Conservation (phyloP, 2,888 invertebrate genomes). For the Idaea dimidiata region DNA sequence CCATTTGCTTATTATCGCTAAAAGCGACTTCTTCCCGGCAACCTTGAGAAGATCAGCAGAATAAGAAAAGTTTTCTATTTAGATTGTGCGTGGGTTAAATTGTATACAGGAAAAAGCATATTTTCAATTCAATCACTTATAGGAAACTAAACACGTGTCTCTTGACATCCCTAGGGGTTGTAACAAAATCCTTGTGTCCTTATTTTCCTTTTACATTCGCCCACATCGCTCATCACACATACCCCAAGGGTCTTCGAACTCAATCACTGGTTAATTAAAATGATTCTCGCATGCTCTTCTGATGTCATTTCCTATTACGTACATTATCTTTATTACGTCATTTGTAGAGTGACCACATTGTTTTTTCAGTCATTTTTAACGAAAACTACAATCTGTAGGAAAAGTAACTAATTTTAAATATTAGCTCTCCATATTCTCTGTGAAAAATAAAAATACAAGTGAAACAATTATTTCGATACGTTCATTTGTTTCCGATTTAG, state of each 20-base stretch:
- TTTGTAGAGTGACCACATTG: slow-evolving; percentile 19
- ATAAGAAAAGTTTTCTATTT: no score
- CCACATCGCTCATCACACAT: not conserved
- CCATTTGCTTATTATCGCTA: no score
- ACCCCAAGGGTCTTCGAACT: slow-evolving; percentile 36
- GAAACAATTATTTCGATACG: no score
- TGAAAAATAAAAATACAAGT: no score
- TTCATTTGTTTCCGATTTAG: no score
- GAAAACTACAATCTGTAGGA: not conserved
- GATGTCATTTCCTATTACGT: slow-evolving; percentile 46
- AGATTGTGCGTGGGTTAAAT: no score
- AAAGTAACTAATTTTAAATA: no score
- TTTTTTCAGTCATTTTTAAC: not conserved
- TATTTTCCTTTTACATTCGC: not conserved
- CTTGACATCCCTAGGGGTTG: not conserved
- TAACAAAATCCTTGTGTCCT: not conserved
- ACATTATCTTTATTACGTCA: slow-evolving; percentile 49
- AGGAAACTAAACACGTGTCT: not conserved
- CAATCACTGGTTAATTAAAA: slow-evolving; percentile 39
- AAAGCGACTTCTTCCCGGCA: no score
- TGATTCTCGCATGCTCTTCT: slow-evolving; percentile 28
- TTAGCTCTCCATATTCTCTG: no score
- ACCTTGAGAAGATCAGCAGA: no score
- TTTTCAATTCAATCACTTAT: not conserved
- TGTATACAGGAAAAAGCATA: no score